Base-by-base conservation (phyloP, 2,888 invertebrate species). In the Ptilodon capucinus region DNA sequence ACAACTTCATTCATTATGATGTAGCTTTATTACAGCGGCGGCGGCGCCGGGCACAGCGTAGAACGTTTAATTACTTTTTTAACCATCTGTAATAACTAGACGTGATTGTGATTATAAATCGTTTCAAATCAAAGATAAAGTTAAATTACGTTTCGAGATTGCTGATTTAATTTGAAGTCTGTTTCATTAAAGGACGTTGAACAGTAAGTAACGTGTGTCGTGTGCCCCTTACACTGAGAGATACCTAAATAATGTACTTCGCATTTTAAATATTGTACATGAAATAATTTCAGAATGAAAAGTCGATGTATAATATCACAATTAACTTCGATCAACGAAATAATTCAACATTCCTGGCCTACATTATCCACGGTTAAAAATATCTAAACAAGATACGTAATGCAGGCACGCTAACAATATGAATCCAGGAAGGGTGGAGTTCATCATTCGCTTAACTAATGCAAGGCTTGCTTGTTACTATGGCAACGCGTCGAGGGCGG, bases 401-500 rank as follows among this genome's bases (percentile, higher is more conserved):
- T 48, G 48, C 50, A 62, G 46, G 45, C 57, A 50, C 44, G 54
- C 48, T 48, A 74, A 69, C 71, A 71, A 66, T 65, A 55, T 59
- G 55, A 57, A 68, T 63, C 56, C 54, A 65, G 48, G 59, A 66
- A 68, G 72, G 78, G 81, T 71, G 69, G 76, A 77, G 76, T 82
- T 79, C 79, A 82, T 83, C 79, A 82, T 81, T 79, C 81, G 79
- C 76, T 75, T 83, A 84, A 86, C 80, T 82, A 84, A 87, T 86
- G 82, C 86, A 82, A 74, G 64, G 73, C 76, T 74, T 66, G 64
- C 66, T 53, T 64, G 84, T 88, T 62, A 63, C 73, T 76, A 82
- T 83, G 68, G 80, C 71, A 76, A 86, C 88, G 76, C 71, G 64
- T 65, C 54, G 70, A 74, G 74, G 75, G 73, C 69, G 73, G 64